Base-by-base conservation (phyloP, 2,113 vertebrate species). In the Lagopus muta region DNA sequence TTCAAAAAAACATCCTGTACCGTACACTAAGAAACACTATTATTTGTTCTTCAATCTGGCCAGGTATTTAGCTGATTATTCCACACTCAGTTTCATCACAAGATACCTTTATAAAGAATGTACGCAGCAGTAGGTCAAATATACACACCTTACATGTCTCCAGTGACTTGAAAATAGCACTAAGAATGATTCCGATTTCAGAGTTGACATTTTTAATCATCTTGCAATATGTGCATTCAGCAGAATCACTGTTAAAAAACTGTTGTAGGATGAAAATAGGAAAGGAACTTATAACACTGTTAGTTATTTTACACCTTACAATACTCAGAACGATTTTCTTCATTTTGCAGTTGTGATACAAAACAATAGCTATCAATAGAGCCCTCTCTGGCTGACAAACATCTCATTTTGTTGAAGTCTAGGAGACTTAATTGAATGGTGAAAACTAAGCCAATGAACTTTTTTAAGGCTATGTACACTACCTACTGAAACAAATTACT, bases 201-300 rank as follows among this genome's bases (percentile, higher is more conserved):
- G 32, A 60, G 28, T 28, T 55, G 15, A 60, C 32, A 38, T 67
- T 86, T 6, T 38, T 27, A 21, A 48, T 42, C 10, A 58, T 54
- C 10, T 43, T 71, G n/a, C 66, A 22, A 17, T 6, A 11, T 42
- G 7, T 19, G 12, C 10, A 9, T 48, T 45, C 32, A 45, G 14
- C 19, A 65, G 32, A 89, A 64, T 30, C 34, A 43, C 27, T 79
- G 42, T 22, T n/a, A 64, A 7, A 54, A 40, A 91, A 20, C 32
- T 75, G 55, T 67, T 62, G 32, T 13, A 66, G 27, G 24, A 74
- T 27, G 11, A 20, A 80, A 36, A 57, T 2, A 65, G 13, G 47
- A 32, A 64, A 76, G 24, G 57, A 22, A 36, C 27, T 64, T 66
- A 13, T 7, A 30, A 55, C 20, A 20, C n/a, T 0, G 0, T 55